These are phyloP conservation scores for Andrena trimmerana DNA, from an alignment of 2,888 invertebrate genomes.

Conservation along the genomic window DNA sequence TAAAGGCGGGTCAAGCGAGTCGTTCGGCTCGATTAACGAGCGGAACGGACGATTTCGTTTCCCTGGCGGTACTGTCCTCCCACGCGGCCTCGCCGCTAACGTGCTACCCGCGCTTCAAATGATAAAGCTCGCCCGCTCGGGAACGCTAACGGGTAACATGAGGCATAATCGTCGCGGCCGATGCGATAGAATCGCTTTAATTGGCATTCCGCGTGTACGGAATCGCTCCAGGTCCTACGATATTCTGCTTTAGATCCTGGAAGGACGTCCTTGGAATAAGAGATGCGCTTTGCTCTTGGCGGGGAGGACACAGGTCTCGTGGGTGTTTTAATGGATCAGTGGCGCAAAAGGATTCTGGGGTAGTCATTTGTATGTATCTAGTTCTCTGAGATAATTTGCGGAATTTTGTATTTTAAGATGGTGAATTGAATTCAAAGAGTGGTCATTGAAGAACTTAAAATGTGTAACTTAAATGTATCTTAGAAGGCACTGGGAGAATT, in stretches of 20 bases:
- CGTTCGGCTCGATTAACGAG: slow-evolving; percentile 52
- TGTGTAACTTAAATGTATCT: background rate
- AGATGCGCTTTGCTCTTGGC: slow-evolving; percentile 25
- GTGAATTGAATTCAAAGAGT: background rate
- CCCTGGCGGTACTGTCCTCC: slow-evolving; percentile 10
- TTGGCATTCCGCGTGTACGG: slow-evolving; percentile 22
- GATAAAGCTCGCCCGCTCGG: slow-evolving; percentile 33
- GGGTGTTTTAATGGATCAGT: background rate
- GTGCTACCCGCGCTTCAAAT: slow-evolving; percentile 34
- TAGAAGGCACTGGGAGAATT: background rate
- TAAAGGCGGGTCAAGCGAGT: slow-evolving; percentile 48
- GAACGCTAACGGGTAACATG: slow-evolving; percentile 1
- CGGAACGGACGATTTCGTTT: slow-evolving; percentile 23
- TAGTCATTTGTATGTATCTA: no score
- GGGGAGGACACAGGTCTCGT: slow-evolving; percentile 22
- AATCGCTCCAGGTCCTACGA: slow-evolving; percentile 39
- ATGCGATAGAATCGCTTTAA: slow-evolving; percentile 58
- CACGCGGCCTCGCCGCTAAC: slow-evolving; percentile 26
- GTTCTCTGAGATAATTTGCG: no score
- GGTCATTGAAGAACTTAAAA: background rate
- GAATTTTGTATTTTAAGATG: background rate
- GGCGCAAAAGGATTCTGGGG: background rate
- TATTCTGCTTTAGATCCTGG: slow-evolving; percentile 29
- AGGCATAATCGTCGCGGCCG: slow-evolving; percentile 10
- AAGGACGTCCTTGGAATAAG: slow-evolving; percentile 44